Conservation (phyloP, 2,113 vertebrate genomes). For the Oreocharis arfaki region DNA sequence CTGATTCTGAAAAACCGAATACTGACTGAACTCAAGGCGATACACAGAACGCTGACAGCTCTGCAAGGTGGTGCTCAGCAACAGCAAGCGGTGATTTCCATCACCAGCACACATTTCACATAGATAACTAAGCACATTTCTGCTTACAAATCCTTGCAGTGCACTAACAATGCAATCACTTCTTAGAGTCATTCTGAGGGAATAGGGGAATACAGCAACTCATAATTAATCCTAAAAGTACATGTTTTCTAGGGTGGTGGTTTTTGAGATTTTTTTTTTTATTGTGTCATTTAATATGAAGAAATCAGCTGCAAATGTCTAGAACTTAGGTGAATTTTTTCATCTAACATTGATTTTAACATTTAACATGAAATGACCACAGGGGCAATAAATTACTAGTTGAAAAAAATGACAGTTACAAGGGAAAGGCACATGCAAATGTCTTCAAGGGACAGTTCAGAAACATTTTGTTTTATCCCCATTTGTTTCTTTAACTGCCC, state of each 20-base stretch:
- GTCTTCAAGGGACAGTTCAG: conserved; percentile 42
- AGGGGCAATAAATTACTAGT: conserved; percentile 3
- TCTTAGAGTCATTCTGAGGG: neutral
- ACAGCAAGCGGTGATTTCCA: neutral
- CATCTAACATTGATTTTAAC: conserved; percentile 5
- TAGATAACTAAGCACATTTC: neutral
- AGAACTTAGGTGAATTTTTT: conserved; percentile 1
- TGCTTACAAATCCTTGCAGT: conserved; percentile 12
- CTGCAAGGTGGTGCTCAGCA: conserved; percentile 20
- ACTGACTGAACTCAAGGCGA: neutral
- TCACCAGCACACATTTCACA: conserved; percentile 18
- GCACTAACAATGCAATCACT: neutral
- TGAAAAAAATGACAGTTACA: conserved; percentile 22
- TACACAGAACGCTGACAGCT: neutral
- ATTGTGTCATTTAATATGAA: neutral
- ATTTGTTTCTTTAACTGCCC: conserved; percentile 42
- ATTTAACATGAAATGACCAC: conserved; percentile 25
- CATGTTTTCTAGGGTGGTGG: neutral
- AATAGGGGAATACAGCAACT: conserved; percentile 1
- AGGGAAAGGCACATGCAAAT: conserved; percentile 65
- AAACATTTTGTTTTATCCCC: conserved; percentile 45
- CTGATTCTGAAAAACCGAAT: neutral
- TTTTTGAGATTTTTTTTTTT: neutral
- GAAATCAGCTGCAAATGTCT: neutral
- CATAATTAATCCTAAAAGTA: conserved; percentile 26